phyloP scores from a whole-genome alignment of 1,140 invertebrate genomes.

The Leptinotarsa texana region DNA sequence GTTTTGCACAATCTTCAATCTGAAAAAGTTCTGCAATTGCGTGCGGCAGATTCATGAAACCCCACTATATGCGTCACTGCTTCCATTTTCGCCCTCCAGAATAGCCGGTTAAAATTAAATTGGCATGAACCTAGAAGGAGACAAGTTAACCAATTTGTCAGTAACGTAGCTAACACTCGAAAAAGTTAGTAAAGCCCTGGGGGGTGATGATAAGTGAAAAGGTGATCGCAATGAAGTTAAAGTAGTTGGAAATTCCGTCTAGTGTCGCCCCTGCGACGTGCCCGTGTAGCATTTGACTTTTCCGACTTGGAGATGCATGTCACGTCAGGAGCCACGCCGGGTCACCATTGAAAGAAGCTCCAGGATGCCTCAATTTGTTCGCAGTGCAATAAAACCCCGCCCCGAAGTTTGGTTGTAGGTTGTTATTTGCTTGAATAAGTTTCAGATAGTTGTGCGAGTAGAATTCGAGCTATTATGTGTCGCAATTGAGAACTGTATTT shows the following conservation, averaged over 20 bases:
- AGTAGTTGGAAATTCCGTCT: constrained; percentile 36
- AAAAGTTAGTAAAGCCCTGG: constrained; percentile 23
- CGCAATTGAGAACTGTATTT: too few relatives aligned
- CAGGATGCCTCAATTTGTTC: constrained; percentile 46
- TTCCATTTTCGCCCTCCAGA: too few relatives aligned
- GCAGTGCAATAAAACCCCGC: constrained; percentile 25
- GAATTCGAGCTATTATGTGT: too few relatives aligned
- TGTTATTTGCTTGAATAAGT: too few relatives aligned
- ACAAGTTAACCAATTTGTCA: constrained; percentile 10
- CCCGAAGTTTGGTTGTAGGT: background rate
- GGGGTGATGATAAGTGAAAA: constrained; percentile 36
- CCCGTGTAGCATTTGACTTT: constrained; percentile 34
- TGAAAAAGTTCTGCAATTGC: too few relatives aligned
- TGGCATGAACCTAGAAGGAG: too few relatives aligned
- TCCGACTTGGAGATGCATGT: constrained; percentile 28
- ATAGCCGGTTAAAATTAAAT: too few relatives aligned
- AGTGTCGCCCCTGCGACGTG: constrained; percentile 32
- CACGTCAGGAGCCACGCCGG: constrained; percentile 40
- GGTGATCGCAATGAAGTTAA: constrained; percentile 34
- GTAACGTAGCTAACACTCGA: constrained; percentile 16
- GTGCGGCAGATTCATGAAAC: too few relatives aligned
- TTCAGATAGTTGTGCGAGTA: too few relatives aligned
- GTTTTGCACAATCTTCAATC: too few relatives aligned
- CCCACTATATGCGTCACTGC: too few relatives aligned
- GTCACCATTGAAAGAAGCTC: constrained; percentile 41